phyloP scores from a whole-genome alignment of 2,888 invertebrate genomes.

The Deroplatys truncata region DNA sequence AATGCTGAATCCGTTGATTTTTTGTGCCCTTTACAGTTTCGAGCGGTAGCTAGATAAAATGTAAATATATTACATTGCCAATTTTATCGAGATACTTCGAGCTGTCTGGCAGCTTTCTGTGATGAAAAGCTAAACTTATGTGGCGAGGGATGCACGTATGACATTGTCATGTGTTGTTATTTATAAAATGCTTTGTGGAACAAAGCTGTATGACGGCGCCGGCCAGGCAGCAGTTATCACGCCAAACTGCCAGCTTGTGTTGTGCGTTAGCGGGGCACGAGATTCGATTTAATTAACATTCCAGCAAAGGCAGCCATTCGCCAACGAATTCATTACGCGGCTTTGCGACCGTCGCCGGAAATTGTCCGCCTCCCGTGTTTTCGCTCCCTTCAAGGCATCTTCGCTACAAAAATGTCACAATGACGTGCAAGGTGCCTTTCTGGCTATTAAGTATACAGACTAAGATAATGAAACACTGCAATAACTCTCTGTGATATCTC shows the following conservation, averaged over 20 bases:
- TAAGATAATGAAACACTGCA: background rate
- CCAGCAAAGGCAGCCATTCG: background rate
- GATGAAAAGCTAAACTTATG: background rate
- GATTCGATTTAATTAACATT: background rate
- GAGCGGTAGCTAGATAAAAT: too few relatives aligned
- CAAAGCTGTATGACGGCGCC: background rate
- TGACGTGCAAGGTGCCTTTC: background rate
- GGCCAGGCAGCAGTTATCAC: background rate
- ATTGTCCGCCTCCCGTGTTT: background rate
- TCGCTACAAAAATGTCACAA: background rate
- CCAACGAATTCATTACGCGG: constrained; percentile 7
- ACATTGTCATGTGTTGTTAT: background rate
- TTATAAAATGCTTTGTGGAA: background rate
- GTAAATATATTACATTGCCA: too few relatives aligned
- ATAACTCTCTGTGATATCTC: background rate
- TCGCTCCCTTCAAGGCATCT: background rate
- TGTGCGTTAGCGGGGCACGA: background rate
- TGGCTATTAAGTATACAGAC: background rate
- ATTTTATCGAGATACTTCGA: too few relatives aligned
- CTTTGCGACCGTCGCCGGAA: background rate
- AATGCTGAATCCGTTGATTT: too few relatives aligned
- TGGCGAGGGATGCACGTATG: background rate
- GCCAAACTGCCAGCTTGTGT: background rate
- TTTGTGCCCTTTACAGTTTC: too few relatives aligned
- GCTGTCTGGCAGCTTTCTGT: background rate